Base-by-base conservation (phyloP, 2,888 invertebrate species). In the Hirtodrosophila alboralis region DNA sequence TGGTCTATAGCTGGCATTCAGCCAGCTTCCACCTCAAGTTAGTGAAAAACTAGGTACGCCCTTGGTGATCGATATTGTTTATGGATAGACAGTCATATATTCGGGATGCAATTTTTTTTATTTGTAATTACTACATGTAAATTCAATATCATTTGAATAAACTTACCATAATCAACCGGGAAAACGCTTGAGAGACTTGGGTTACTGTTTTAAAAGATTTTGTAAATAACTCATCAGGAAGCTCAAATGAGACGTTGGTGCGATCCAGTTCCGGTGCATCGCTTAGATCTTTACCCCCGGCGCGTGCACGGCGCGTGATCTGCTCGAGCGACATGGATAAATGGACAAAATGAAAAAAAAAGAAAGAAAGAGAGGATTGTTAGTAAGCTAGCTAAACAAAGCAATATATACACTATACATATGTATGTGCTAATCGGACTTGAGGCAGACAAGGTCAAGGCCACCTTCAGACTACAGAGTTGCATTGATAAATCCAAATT, bases 171-270 rank as follows among this genome's bases (percentile, higher is more conserved):
- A 94, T 93, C 28, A 93, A 90, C 65, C 91, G 91, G 36, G 93
- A 93, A 44, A 93, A 85, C 13, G 93, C 87, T 75, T 92, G 92
- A 10, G 93, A 93, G 45, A 93, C 79, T 71, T 92, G 92, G 12
- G 93, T 93, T 10, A 94, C 86, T 10, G 93, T 88, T 13, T 91
- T 91, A 79, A 94, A 93, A 13, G 93, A 92, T 18, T 92, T 91
- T 18, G 92, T 93, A 67, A 94, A 92, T 1, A 93, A 88, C 63
- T 91, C 88, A 33, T 92, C 91, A 1, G 94, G 94, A 48, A 94
- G 86, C 14, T 93, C 93, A 57, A 94, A 88, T 1, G 92, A 92
- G 1, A 94, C 94, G 51, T 83, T 91, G 21, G 69, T 87, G 41
- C 92, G 90, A 62, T 92, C 90, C 67, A 93, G 91, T 53, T 91